Evolutionary conservation across 1,140 invertebrate species (phyloP).

Genomic region (Cyrtorhinus lividipennis): DNA sequence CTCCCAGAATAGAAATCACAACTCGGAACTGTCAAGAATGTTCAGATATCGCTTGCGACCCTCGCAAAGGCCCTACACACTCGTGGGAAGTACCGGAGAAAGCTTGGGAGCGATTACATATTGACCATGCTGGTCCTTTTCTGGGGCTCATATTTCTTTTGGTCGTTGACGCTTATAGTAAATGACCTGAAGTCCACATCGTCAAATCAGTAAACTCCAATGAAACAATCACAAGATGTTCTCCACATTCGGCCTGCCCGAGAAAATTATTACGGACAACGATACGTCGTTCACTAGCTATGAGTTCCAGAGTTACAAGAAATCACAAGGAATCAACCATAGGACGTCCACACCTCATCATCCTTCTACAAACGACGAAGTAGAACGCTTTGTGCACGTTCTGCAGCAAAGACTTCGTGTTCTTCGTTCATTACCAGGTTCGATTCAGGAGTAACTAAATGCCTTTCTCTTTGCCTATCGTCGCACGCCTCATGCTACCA

Average conservation of each 20-base stretch:
- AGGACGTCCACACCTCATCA: neutral
- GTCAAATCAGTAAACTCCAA: neutral
- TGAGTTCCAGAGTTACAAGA: neutral
- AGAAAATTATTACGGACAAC: neutral
- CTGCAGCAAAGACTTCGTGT: neutral
- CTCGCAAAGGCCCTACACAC: neutral
- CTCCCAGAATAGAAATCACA: constrained; percentile 27
- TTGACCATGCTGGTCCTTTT: constrained; percentile 32
- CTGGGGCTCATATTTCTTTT: constrained; percentile 26
- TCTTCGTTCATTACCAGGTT: neutral
- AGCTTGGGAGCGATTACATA: constrained; percentile 31
- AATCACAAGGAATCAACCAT: neutral
- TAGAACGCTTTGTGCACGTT: neutral
- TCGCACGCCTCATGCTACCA: neutral
- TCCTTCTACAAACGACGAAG: neutral
- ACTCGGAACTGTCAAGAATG: constrained; percentile 24
- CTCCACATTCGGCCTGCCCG: neutral
- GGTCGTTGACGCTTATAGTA: constrained; percentile 28
- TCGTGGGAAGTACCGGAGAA: constrained; percentile 19
- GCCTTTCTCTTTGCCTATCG: constrained; percentile 1
- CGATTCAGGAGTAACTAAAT: neutral
- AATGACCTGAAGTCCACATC: constrained; percentile 2
- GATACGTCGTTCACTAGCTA: neutral
- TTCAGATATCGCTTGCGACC: neutral
- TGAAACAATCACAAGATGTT: neutral